These are phyloP conservation scores for Sciurus vulgaris DNA, from an alignment of 2,797 vertebrate genomes.

Conservation along the genomic window DNA sequence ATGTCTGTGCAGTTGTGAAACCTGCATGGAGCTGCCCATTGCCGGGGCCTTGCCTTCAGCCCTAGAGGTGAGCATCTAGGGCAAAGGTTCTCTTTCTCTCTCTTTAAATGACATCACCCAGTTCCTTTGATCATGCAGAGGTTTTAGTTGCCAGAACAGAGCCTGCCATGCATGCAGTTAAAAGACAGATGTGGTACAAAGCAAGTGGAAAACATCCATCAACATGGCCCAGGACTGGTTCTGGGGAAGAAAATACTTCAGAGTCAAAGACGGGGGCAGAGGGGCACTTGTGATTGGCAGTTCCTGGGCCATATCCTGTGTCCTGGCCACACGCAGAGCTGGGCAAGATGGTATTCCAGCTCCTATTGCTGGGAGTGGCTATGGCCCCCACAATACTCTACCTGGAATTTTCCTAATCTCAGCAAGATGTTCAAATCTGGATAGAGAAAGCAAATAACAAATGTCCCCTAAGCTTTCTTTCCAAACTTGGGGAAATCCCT, in stretches of 20 bases:
- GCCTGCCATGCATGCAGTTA: not conserved
- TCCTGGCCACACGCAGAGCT: not conserved
- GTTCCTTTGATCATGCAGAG: not conserved
- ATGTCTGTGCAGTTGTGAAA: not conserved
- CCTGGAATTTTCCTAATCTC: not conserved
- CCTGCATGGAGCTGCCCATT: not conserved
- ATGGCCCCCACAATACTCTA: not conserved
- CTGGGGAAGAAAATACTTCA: not conserved
- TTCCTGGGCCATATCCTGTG: accelerated
- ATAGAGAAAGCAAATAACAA: not conserved
- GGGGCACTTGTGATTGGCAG: not conserved
- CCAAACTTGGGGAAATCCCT: not conserved
- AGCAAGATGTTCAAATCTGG: not conserved
- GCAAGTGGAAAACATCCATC: not conserved
- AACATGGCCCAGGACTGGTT: not conserved
- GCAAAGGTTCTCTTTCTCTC: not conserved
- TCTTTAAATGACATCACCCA: not conserved
- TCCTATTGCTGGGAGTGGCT: not conserved
- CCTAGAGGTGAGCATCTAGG: not conserved
- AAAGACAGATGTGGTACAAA: not conserved
- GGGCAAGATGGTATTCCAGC: not conserved
- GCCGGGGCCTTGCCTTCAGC: not conserved
- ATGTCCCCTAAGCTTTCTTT: not conserved
- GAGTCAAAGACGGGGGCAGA: not conserved
- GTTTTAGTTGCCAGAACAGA: not conserved